Evolutionary conservation across 2,113 vertebrate species (phyloP), one percentile per base, ranked within the genome.

Genomic region (Plestiodon gilberti): DNA sequence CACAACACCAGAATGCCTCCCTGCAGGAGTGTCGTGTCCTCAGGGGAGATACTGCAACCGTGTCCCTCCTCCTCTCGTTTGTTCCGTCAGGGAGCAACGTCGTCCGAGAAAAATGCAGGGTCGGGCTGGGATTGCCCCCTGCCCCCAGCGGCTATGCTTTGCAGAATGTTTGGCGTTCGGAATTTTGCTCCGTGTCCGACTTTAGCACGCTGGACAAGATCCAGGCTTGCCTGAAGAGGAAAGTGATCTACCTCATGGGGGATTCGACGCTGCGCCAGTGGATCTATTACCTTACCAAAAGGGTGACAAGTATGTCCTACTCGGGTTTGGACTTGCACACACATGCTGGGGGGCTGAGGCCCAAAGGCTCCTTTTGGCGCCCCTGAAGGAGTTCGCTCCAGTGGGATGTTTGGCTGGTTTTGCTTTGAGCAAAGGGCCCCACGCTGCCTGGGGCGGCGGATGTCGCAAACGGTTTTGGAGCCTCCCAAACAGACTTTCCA

Each of bases 261-360:
- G 87, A 89, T 25, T 89, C 87, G 1, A 91, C 87, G 1, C 9
- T 81, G 11, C 75, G 67, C 4, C 90, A 86, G 48, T 91, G 87
- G 90, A 82, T 91, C 14, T 2, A 11, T 10, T 84, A 93, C 65
- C 74, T 93, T 13, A 81, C 85, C 17, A 86, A 78, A 64, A 67
- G 70, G 33, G 35, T 91, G 10, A 89, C 83, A 61, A 93, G 93
- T 94, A 92, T 14, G 89, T 90, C 40, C 38, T 33, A 8, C 43
- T 48, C 8, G 64, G 35, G 33, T 91, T 78, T 8, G 82, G 87
- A 38, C 70, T 70, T 30, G 17, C 74, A 40, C 79, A 1, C 80
- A 84, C 18, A 76, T 90, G n/a, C 10, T 18, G 43, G 43, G 43
- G 43, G 43, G 43, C 43, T 4, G 43, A 48, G 43, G 43, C 8